phyloP scores from a whole-genome alignment of 1,140 invertebrate species.

The Neodiprion lecontei region DNA sequence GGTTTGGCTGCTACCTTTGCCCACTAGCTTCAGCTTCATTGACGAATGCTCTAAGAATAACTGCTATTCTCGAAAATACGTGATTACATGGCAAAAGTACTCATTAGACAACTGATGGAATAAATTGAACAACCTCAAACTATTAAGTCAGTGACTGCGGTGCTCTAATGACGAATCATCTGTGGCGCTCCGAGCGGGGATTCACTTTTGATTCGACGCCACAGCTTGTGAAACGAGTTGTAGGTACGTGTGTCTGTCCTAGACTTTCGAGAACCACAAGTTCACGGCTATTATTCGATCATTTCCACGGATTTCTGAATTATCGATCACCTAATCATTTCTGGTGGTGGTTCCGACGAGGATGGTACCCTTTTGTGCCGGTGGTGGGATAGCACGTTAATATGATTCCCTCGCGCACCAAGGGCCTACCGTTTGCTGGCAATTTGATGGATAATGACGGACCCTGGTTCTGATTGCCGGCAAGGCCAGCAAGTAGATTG shows the following conservation, averaged over 20 bases:
- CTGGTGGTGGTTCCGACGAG: constrained; percentile 38
- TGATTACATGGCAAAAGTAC: too few species aligned
- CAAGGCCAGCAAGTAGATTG: constrained; percentile 5
- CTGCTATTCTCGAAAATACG: too few species aligned
- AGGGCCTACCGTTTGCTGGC: constrained; percentile 10
- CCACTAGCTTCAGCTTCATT: too few species aligned
- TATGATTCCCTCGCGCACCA: constrained; percentile 1
- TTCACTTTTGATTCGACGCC: neutral
- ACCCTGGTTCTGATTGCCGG: constrained; percentile 11
- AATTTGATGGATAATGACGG: constrained; percentile 17
- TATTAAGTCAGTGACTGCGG: too few species aligned
- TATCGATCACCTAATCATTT: constrained; percentile 48
- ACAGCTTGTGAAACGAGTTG: too few species aligned
- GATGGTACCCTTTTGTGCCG: neutral
- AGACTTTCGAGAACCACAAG: neutral
- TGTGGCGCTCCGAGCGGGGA: neutral
- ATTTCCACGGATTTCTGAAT: constrained; percentile 42
- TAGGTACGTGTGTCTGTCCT: neutral
- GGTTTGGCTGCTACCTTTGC: too few species aligned
- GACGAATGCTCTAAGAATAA: too few species aligned
- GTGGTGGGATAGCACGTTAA: neutral
- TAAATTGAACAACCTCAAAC: too few species aligned
- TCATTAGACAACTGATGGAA: too few species aligned
- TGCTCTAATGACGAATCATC: too few species aligned
- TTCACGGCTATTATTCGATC: constrained; percentile 48